Evolutionary conservation across 2,797 vertebrate genomes (phyloP).

Genomic region (Oceanodroma leucorhoa): DNA sequence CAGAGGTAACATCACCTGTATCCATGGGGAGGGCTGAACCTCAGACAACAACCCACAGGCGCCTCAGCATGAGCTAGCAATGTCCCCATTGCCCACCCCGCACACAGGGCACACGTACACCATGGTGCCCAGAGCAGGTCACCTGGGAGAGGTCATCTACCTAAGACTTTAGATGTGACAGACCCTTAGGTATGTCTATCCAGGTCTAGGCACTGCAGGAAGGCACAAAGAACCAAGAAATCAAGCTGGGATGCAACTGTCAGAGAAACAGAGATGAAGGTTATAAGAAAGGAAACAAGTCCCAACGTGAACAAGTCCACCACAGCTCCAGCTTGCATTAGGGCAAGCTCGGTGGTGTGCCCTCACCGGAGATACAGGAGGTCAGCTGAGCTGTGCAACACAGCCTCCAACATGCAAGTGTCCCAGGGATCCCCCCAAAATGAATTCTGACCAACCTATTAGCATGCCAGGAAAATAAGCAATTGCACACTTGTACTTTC

Average conservation of each 20-base stretch:
- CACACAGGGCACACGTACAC: fast-evolving
- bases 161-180: neutral
- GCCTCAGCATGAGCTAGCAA: neutral
- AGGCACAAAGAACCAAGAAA: neutral
- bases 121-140: neutral
- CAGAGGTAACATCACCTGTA: neutral
- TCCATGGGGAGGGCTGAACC: fast-evolving
- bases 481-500: neutral
- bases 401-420: neutral
- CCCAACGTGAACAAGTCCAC: neutral
- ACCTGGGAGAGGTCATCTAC: neutral
- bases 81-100: too few relatives aligned
- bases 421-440: neutral
- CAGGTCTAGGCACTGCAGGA: neutral
- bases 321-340: neutral
- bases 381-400: neutral
- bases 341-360: too few relatives aligned
- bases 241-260: neutral
- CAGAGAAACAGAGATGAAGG: neutral
- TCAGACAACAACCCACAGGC: neutral
- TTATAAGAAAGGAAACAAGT: neutral
- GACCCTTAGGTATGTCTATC: neutral
- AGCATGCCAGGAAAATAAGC: neutral
- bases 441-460: neutral
- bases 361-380: neutral